Percentiles rank a stretch among this genome's conserved stretches.
Evolutionary conservation across 1,140 invertebrate species (phyloP).

Genomic region (Chironomus striatipennis): DNA sequence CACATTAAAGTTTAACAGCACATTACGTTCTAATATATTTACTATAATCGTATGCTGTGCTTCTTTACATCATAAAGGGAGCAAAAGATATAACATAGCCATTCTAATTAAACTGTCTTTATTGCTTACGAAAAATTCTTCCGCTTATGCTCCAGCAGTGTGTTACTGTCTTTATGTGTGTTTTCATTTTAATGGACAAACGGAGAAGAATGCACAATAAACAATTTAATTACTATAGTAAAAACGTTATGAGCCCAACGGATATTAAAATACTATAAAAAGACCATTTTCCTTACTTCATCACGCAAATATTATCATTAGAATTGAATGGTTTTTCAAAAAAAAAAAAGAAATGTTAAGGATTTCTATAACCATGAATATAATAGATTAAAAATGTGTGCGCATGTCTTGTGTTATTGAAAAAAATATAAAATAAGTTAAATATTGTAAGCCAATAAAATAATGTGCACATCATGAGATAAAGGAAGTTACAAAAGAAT

Average conservation of each 20-base stretch:
- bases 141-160: background rate
- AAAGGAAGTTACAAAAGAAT: background rate
- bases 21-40: background rate
- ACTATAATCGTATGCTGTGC: background rate
- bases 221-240: constrained; percentile 17
- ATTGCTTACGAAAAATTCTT: constrained; percentile 12
- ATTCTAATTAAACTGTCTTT: constrained; percentile 23
- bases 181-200: background rate
- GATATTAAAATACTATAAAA: constrained; percentile 15
- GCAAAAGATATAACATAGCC: background rate
- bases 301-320: background rate
- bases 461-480: background rate
- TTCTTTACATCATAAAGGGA: background rate
- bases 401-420: background rate
- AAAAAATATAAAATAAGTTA: constrained; percentile 1
- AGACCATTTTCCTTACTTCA: background rate
- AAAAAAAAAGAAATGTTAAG: background rate
- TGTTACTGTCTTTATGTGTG: background rate
- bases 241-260: constrained; percentile 2
- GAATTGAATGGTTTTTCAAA: background rate
- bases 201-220: constrained; percentile 4
- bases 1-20: background rate
- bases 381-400: background rate
- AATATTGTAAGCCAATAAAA: constrained; percentile 14
- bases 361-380: too few species aligned